Conservation (phyloP, 2,113 vertebrate species). For the Cheirogaleus medius region DNA sequence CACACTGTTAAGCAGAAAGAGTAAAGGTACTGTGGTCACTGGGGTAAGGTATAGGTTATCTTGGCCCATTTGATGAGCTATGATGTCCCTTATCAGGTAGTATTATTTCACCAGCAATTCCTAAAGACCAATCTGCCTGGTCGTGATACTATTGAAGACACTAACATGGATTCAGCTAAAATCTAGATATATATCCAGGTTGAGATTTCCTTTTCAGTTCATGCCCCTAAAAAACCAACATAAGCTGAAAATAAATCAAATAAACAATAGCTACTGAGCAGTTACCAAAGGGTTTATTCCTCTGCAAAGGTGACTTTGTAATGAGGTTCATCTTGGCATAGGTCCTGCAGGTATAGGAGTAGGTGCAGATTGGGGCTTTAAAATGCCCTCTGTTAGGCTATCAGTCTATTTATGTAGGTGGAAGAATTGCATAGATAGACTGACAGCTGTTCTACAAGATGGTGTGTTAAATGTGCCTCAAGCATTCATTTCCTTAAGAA, state of each 20-base stretch:
- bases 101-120: background rate
- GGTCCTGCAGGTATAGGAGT: rapidly evolving
- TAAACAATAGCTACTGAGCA: background rate
- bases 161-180: background rate
- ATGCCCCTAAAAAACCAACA: background rate
- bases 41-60: background rate
- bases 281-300: background rate
- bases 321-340: background rate
- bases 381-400: background rate
- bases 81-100: background rate
- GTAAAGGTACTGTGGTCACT: no score
- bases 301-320: background rate
- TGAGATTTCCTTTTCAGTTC: background rate
- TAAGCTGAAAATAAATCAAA: background rate
- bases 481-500: background rate
- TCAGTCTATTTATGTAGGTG: background rate
- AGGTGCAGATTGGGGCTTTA: background rate
- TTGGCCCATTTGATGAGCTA: background rate
- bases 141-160: background rate
- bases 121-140: background rate
- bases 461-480: background rate
- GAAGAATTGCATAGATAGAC: background rate
- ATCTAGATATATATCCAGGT: background rate
- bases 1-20: background rate
- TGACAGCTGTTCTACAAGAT: background rate